Percentiles rank a stretch among this genome's conserved stretches.
These are phyloP conservation scores for Orchestia grillus DNA, from an alignment of 1,140 invertebrate genomes.

Conservation along the genomic window DNA sequence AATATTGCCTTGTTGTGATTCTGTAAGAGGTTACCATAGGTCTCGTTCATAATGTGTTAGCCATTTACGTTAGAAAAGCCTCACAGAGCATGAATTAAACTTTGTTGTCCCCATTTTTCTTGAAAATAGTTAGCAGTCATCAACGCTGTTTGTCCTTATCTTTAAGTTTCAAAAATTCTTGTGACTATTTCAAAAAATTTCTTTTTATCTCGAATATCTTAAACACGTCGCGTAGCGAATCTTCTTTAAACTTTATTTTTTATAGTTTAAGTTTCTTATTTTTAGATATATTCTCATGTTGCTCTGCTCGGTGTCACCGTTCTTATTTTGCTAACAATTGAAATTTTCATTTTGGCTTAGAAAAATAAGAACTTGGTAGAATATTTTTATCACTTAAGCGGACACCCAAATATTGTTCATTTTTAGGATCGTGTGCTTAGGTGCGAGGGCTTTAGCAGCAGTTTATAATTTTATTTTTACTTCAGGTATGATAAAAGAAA, in stretches of 20 bases:
- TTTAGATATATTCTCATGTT: neutral
- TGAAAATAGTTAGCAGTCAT: neutral
- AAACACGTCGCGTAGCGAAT: neutral
- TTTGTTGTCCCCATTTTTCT: neutral
- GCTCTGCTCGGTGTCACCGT: neutral
- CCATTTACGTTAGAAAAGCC: neutral
- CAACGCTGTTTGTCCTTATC: neutral
- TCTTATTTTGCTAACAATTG: neutral
- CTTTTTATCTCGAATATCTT: neutral
- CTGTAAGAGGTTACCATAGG: too few relatives aligned
- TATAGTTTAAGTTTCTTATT: neutral
- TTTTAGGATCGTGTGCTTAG: neutral
- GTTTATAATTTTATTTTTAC: neutral
- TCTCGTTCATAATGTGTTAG: neutral
- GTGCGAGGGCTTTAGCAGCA: neutral
- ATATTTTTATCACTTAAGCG: neutral
- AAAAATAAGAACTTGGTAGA: neutral
- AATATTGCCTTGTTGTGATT: neutral
- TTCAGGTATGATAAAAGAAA: too few relatives aligned
- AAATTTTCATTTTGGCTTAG: neutral
- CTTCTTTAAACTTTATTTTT: neutral
- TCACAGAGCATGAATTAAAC: neutral
- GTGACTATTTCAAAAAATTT: neutral
- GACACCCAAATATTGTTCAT: neutral
- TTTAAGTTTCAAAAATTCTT: neutral